Conservation (phyloP, 2,113 vertebrate genomes). For the Zonotrichia leucophrys region DNA sequence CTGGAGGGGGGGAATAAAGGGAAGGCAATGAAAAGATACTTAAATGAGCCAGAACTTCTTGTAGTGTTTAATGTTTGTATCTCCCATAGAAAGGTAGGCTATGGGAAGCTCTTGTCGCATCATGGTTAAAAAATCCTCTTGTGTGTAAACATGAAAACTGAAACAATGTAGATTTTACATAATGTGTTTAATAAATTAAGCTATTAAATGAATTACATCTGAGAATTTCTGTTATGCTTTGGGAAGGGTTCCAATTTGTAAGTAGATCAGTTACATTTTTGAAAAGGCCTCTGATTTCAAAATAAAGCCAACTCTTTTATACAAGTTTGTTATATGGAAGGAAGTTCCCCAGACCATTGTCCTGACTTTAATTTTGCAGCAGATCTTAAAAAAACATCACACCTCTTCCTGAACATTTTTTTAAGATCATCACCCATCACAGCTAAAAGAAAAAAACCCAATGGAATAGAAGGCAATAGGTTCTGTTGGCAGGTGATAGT, state of each 20-base stretch:
- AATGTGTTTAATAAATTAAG: conserved; percentile 79
- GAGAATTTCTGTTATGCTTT: conserved; percentile 46
- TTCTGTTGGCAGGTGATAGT: background rate
- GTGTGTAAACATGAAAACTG: conserved; percentile 76
- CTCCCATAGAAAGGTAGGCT: conserved; percentile 43
- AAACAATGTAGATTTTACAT: conserved; percentile 77
- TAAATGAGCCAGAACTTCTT: conserved; percentile 69
- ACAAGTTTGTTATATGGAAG: background rate
- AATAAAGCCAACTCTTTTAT: background rate
- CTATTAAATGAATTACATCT: conserved; percentile 65
- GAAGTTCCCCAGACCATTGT: background rate
- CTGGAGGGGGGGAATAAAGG: conserved; percentile 1
- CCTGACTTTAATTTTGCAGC: background rate
- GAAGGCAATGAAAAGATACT: conserved; percentile 72
- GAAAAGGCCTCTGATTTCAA: background rate
- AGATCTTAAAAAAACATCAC: background rate
- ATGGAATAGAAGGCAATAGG: background rate
- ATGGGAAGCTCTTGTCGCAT: conserved; percentile 57
- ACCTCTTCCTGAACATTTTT: background rate
- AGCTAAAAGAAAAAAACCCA: background rate
- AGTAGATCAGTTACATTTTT: background rate
- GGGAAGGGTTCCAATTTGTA: conserved; percentile 1
- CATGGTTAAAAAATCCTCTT: conserved; percentile 43
- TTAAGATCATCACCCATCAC: accelerated
- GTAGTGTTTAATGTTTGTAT: conserved; percentile 65